Evolutionary conservation across 2,113 vertebrate species (phyloP), one percentile per base, ranked within the genome.

Genomic region (Tamias sibiricus): DNA sequence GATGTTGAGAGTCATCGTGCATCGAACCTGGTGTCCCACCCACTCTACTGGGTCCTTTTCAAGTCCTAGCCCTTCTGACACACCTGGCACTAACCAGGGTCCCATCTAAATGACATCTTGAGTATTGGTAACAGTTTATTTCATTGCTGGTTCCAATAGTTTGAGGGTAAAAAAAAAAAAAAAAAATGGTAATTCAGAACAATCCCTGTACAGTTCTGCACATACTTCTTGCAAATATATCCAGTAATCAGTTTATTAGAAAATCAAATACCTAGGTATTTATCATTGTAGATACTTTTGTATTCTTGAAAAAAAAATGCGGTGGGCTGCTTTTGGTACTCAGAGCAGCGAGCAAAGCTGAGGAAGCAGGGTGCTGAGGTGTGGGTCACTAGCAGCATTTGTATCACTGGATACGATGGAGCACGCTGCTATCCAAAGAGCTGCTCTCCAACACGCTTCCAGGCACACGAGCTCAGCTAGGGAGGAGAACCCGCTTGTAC

Each of bases 371-470:
- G 49, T 40, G 10, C 22, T 2, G 22, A 59, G 57, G 57, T 4
- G 0, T 28, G 76, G n/a, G 30, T 17, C 57, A 0, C 12, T 13
- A 17, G 3, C 52, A 22, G 40, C 19, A 22, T 24, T 30, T 54
- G 52, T 20, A 32, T 22, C 42, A 8, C 0, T 40, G 28, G 32
- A 59, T 4, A 20, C 3, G 16, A 47, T 0, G 1, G 20, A n/a
- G 28, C 0, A 54, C 0, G 7, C 0, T 2, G 28, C 14, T 32
- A 1, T 8, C n/a, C 30, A 26, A 17, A 52, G 8, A 72, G 10
- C 35, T 28, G n/a, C 22, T 35, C 24, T 54, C 47, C 7, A 1
- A 11, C 6, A 4, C 1, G 3, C 62, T 59, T 76, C 90, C 80
- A 62, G 40, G 71, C 0, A 6, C 28, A 1, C 8, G 2, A 26